Evolutionary conservation across 2,888 invertebrate genomes (phyloP).

Genomic region (Drosophila testacea): DNA sequence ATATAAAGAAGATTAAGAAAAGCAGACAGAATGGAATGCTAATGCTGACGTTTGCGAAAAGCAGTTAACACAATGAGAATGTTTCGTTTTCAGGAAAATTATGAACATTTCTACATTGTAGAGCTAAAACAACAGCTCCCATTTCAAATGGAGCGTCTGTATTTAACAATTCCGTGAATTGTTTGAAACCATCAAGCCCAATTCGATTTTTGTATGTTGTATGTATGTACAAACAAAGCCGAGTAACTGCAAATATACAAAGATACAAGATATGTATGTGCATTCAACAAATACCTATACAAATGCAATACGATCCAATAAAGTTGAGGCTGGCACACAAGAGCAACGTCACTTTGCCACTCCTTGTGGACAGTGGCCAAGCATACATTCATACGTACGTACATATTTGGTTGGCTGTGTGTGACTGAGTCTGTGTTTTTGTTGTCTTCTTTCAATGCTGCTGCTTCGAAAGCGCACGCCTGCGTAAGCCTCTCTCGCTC

Average conservation of each 20-base stretch:
- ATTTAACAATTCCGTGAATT: conserved; percentile 43
- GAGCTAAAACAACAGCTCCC: conserved; percentile 22
- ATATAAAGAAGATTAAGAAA: conserved; percentile 6
- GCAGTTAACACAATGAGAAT: conserved; percentile 43
- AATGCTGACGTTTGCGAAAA: conserved; percentile 48
- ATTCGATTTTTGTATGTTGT: conserved; percentile 47
- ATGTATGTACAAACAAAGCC: conserved; percentile 11
- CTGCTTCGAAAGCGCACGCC: conserved; percentile 39
- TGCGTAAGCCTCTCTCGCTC: conserved; percentile 51
- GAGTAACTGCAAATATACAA: conserved; percentile 25
- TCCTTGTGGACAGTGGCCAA: conserved; percentile 48
- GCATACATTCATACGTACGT: conserved; percentile 1
- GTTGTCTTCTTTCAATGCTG: conserved; percentile 40
- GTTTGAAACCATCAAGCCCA: conserved; percentile 22
- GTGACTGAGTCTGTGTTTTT: conserved; percentile 1
- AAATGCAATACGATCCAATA: conserved; percentile 45
- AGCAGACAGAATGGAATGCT: conserved; percentile 34
- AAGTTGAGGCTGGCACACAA: conserved; percentile 9
- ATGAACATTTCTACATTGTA: background rate
- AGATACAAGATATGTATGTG: background rate
- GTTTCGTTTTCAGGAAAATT: conserved; percentile 1
- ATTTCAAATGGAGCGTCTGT: conserved; percentile 38
- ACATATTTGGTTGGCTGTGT: conserved; percentile 2
- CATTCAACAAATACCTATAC: conserved; percentile 1
- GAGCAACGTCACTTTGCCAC: conserved; percentile 48